phyloP scores from a whole-genome alignment of 2,888 invertebrate species.

The Deilephila porcellus region DNA sequence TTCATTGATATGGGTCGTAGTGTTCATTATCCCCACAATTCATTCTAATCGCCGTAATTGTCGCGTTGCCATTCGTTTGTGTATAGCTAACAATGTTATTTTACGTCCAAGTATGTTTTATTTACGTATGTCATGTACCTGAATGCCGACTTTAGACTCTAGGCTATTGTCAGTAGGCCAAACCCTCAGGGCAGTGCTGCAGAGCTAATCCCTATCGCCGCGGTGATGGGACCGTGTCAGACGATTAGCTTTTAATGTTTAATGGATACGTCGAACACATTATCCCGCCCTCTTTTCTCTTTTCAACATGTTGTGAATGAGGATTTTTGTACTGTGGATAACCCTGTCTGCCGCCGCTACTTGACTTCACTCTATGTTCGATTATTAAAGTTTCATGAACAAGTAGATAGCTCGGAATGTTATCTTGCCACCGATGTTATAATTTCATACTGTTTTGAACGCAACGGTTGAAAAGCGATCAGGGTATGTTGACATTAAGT shows the following conservation, averaged over 20 bases:
- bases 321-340: slow-evolving; percentile 34
- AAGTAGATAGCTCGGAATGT: slow-evolving; percentile 38
- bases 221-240: slow-evolving; percentile 77
- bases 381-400: slow-evolving; percentile 30
- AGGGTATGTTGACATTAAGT: slow-evolving; percentile 81
- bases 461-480: slow-evolving; percentile 84
- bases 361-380: slow-evolving; percentile 36
- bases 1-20: slow-evolving; percentile 45
- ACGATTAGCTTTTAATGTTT: slow-evolving; percentile 62
- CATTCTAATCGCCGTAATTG: slow-evolving; percentile 50
- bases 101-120: slow-evolving; percentile 25
- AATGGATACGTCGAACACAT: slow-evolving; percentile 37
- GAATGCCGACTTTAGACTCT: slow-evolving; percentile 51
- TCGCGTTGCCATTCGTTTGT: slow-evolving; percentile 35
- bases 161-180: slow-evolving; percentile 36
- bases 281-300: slow-evolving; percentile 74
- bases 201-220: slow-evolving; percentile 43
- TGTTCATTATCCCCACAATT: slow-evolving; percentile 48
- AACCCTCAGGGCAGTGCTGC: slow-evolving; percentile 26
- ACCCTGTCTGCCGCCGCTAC: slow-evolving; percentile 39
- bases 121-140: slow-evolving; percentile 68
- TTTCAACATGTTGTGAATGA: slow-evolving; percentile 80
- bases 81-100: slow-evolving; percentile 12
- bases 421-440: slow-evolving; percentile 66
- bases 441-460: slow-evolving; percentile 57